These are phyloP conservation scores for Neopipo cinnamomea DNA, from an alignment of 2,113 vertebrate species.

Conservation along the genomic window DNA sequence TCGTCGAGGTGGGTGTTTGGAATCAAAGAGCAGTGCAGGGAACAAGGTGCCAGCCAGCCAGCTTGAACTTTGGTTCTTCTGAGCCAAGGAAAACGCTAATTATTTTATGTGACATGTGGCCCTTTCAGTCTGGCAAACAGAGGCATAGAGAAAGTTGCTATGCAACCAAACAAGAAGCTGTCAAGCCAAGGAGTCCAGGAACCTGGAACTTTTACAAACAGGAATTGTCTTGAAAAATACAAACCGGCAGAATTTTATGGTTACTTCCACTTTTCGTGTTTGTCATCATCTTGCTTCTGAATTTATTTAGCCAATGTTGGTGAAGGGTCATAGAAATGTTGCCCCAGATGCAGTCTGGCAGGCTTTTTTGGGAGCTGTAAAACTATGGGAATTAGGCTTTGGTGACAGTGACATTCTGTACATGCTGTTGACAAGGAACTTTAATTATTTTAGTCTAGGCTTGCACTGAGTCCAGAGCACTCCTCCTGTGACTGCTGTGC, in stretches of 20 bases:
- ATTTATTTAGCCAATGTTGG: background rate
- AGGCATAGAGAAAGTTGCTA: slow-evolving; percentile 26
- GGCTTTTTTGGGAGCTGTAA: background rate
- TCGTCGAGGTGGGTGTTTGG: background rate
- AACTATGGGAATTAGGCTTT: background rate
- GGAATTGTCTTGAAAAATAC: background rate
- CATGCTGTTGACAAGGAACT: background rate
- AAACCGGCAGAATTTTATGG: background rate
- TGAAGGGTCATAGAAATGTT: background rate
- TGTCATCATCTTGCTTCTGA: background rate
- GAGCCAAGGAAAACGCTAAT: background rate
- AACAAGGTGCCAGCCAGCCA: background rate
- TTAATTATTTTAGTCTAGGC: background rate
- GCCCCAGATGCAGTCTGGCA: background rate
- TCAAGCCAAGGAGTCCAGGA: background rate
- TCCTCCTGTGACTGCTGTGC: background rate
- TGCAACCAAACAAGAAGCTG: slow-evolving; percentile 22
- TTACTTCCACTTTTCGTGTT: background rate
- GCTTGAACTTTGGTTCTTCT: background rate
- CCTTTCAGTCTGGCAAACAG: background rate
- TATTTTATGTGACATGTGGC: background rate
- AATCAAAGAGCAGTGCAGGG: background rate
- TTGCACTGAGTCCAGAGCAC: background rate
- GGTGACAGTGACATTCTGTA: background rate
- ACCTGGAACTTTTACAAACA: background rate